These are phyloP conservation scores for Chionomys nivalis DNA, from an alignment of 2,113 vertebrate species.

Conservation along the genomic window DNA sequence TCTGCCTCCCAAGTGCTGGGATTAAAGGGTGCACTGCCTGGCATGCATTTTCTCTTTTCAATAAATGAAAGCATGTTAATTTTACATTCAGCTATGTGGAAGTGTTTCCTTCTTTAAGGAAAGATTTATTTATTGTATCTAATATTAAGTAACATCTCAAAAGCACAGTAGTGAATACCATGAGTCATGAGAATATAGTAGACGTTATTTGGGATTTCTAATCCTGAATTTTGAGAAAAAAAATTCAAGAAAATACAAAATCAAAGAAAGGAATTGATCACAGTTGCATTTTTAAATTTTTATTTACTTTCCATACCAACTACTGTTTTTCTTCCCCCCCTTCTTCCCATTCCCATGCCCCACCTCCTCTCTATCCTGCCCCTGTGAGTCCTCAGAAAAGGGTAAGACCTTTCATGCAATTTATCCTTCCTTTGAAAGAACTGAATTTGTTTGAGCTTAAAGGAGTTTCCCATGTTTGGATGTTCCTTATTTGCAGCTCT, in stretches of 20 bases:
- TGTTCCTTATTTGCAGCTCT: not conserved
- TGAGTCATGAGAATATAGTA: not conserved
- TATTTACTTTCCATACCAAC: no score
- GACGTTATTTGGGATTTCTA: not conserved
- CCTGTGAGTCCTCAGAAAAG: no score
- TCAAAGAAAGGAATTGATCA: not conserved
- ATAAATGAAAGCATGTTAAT: not conserved
- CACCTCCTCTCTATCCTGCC: no score
- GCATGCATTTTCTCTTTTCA: not conserved
- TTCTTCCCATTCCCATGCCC: no score
- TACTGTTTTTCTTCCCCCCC: no score
- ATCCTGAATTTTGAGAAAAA: not conserved
- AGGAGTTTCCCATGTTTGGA: not conserved
- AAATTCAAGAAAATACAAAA: not conserved
- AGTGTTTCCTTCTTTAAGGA: not conserved
- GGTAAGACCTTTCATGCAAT: no score
- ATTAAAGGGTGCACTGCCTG: no score
- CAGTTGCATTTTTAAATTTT: not conserved
- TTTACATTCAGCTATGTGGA: not conserved
- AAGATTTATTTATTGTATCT: not conserved
- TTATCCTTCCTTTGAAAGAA: not conserved
- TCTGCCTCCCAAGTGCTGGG: no score
- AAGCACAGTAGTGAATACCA: not conserved
- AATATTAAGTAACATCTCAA: not conserved
- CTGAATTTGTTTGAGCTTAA: not conserved